These are phyloP conservation scores for Keiferia lycopersicella DNA, from an alignment of 2,888 invertebrate species.

Conservation along the genomic window DNA sequence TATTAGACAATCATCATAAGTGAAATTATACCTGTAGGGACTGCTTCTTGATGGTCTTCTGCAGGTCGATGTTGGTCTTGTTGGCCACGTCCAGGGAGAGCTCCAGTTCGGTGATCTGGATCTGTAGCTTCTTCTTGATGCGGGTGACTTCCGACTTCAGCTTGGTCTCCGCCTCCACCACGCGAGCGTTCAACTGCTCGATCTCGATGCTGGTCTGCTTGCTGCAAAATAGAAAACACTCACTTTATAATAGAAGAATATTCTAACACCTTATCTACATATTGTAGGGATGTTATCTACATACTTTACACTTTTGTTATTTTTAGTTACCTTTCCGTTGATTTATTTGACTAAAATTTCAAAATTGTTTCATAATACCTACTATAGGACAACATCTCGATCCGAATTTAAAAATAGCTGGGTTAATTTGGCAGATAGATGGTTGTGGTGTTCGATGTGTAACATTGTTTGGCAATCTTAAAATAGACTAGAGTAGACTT, in stretches of 20 bases:
- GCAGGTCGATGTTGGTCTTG: slow-evolving; percentile 98
- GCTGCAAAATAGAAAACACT: slow-evolving; percentile 73
- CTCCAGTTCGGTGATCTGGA: slow-evolving; percentile 98
- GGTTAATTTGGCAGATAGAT: too few relatives aligned
- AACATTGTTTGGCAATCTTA: too few relatives aligned
- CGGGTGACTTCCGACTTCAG: slow-evolving; percentile 97
- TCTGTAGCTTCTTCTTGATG: slow-evolving; percentile 99
- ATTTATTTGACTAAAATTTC: too few relatives aligned
- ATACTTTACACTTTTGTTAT: too few relatives aligned
- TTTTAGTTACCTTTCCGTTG: too few relatives aligned
- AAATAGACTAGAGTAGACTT: too few relatives aligned
- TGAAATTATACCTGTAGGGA: slow-evolving; percentile 87
- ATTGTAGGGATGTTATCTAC: too few relatives aligned
- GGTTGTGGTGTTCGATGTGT: too few relatives aligned
- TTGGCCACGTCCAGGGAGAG: slow-evolving; percentile 98
- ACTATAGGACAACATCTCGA: too few relatives aligned
- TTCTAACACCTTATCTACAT: too few relatives aligned
- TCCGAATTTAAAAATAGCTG: too few relatives aligned
- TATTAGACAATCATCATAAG: neutral
- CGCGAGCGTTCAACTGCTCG: slow-evolving; percentile 96
- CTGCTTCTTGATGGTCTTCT: slow-evolving; percentile 98
- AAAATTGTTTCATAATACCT: too few relatives aligned
- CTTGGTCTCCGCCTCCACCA: slow-evolving; percentile 97
- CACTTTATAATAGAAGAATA: neutral
- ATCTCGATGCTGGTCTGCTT: slow-evolving; percentile 99